Evolutionary conservation across 2,797 vertebrate species (phyloP), one percentile per base, ranked within the genome.

Genomic region (Peromyscus nudipes): DNA sequence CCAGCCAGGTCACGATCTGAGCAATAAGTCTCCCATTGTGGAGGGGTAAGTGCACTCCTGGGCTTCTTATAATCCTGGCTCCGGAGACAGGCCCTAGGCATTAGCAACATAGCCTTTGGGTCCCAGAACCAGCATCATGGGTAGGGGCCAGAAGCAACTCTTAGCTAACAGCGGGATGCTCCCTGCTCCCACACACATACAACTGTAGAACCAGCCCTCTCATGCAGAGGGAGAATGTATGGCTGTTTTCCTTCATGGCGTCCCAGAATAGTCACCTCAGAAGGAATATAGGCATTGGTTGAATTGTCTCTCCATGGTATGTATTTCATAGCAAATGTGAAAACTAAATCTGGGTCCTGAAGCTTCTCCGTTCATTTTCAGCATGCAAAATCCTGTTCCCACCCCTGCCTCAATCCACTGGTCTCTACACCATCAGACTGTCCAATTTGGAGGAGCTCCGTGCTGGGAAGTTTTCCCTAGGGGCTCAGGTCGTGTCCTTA

Each of bases 321-420:
- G 34, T 34, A 25, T 82, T 81, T 88, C 46, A 46, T 46, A 34
- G 57, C n/a, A 46, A 81, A 69, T 87, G 75, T n/a, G 43, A 90
- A n/a, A 91, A 62, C 13, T 0, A 75, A 34, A 87, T 94, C 40
- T 21, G 27, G 64, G 71, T 79, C 55, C 57, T 34, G 10, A 17
- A 75, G 10, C 21, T 67, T 65, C 71, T 16, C 77, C 17, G 16
- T 37, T 95, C 79, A 57, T 43, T 81, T 55, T 31, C 9, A 13
- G 52, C n/a, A 21, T 73, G 10, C 17, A 37, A n/a, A 55, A 17
- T 37, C 19, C 84, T 69, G 31, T 3, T 0, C 10, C 31, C 69
- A 55, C 49, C 8, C 19, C 40, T 8, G 2, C 19, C 19, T 4
- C 1, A 25, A n/a, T 6, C 3, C 2, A 2, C n/a, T 37, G 2